These are phyloP conservation scores for Imbricaverruca yamaguchii DNA, from an alignment of 2,888 invertebrate species.

Conservation along the genomic window DNA sequence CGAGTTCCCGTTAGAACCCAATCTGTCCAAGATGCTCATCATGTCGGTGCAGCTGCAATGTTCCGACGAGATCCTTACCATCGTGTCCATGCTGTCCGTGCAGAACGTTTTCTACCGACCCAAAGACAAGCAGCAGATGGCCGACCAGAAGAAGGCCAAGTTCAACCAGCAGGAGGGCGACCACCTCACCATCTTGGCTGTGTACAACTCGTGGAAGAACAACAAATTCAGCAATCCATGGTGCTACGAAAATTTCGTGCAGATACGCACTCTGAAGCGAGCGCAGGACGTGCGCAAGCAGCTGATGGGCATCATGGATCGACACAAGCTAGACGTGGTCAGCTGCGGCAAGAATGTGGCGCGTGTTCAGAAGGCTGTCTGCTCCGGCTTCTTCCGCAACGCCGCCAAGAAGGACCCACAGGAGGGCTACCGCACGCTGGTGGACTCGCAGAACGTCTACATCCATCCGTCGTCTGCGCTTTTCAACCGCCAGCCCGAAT, in stretches of 20 bases:
- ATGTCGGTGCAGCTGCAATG: slow-evolving; percentile 98
- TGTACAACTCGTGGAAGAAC: slow-evolving; percentile 98
- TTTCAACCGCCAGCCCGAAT: slow-evolving; percentile 97
- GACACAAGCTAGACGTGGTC: slow-evolving; percentile 92
- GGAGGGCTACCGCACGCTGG: slow-evolving; percentile 90
- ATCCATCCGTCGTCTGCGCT: slow-evolving; percentile 97
- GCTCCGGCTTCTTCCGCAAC: slow-evolving; percentile 96
- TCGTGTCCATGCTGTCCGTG: slow-evolving; percentile 97
- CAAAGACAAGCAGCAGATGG: slow-evolving; percentile 90
- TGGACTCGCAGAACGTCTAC: slow-evolving; percentile 96
- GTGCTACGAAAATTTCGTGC: slow-evolving; percentile 99
- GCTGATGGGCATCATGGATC: slow-evolving; percentile 92
- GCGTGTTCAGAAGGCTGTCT: slow-evolving; percentile 93
- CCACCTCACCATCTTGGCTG: slow-evolving; percentile 92
- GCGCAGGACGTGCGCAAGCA: slow-evolving; percentile 98
- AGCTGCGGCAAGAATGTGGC: slow-evolving; percentile 94
- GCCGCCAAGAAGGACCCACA: slow-evolving; percentile 99
- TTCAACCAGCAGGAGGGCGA: slow-evolving; percentile 99
- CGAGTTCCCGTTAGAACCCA: slow-evolving; percentile 97
- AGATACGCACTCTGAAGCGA: slow-evolving; percentile 89
- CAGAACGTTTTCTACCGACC: slow-evolving; percentile 96
- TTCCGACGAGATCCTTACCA: slow-evolving; percentile 95
- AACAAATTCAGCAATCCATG: slow-evolving; percentile 98
- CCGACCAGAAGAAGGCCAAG: slow-evolving; percentile 98
- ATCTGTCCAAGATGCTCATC: slow-evolving; percentile 95